phyloP scores from a whole-genome alignment of 2,888 invertebrate species.

The Lomographa bimaculata region DNA sequence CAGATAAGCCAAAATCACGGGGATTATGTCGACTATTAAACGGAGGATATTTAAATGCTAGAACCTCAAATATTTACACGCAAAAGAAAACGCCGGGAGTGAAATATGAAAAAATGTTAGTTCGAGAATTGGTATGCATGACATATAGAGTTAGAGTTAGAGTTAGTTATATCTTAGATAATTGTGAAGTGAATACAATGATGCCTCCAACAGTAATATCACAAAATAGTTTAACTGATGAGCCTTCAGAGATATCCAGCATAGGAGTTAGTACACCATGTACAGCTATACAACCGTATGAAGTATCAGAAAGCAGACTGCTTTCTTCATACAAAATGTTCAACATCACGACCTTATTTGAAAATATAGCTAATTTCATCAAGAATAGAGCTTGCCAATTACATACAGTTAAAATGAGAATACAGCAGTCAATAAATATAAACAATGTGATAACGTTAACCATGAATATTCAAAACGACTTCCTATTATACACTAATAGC shows the following conservation, averaged over 20 bases:
- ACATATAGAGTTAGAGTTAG: too few relatives aligned
- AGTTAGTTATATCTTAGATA: too few relatives aligned
- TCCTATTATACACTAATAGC: background rate
- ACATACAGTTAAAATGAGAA: conserved; percentile 14
- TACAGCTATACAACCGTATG: conserved; percentile 41
- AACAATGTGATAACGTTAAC: conserved; percentile 12
- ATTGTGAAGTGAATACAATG: conserved; percentile 4
- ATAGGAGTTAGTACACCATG: conserved; percentile 24
- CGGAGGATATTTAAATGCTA: conserved; percentile 34
- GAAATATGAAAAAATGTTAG: conserved; percentile 8
- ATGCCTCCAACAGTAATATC: background rate
- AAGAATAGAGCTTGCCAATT: background rate
- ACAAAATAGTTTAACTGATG: background rate
- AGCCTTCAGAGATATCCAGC: background rate
- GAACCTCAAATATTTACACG: conserved; percentile 4
- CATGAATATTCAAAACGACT: conserved; percentile 8
- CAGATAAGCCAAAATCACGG: conserved; percentile 21
- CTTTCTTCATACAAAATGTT: conserved; percentile 16
- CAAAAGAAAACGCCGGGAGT: background rate
- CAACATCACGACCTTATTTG: conserved; percentile 24
- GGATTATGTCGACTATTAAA: conserved; percentile 29
- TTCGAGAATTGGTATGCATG: conserved; percentile 26
- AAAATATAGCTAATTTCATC: conserved; percentile 21
- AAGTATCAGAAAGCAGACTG: conserved; percentile 21
- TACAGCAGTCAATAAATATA: conserved; percentile 12